Conservation (phyloP, 2,797 vertebrate species). For the Limosa lapponica region DNA sequence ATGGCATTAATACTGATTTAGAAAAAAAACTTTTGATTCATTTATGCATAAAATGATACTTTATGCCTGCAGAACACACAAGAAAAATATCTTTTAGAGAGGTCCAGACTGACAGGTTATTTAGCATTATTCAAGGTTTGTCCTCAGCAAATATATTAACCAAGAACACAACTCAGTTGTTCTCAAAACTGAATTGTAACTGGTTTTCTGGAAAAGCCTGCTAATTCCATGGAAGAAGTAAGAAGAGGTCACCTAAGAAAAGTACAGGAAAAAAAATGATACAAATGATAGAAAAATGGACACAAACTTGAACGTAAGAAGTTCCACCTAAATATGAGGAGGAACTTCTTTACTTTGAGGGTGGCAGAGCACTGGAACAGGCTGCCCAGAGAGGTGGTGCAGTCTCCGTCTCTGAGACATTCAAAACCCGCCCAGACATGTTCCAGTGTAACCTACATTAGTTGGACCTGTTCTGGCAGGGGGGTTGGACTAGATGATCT, state of each 20-base stretch:
- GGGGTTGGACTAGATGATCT: too few relatives aligned
- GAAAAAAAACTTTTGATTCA: not conserved
- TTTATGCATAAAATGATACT: not conserved
- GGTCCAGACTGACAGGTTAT: not conserved
- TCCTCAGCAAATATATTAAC: not conserved
- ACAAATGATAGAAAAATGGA: not conserved
- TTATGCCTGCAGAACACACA: not conserved
- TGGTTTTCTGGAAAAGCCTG: not conserved
- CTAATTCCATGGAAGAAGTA: not conserved
- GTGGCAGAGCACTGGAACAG: too few relatives aligned
- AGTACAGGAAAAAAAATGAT: not conserved
- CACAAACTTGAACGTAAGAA: too few relatives aligned
- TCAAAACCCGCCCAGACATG: too few relatives aligned
- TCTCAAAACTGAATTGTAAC: not conserved
- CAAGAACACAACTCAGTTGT: not conserved
- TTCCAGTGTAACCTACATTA: too few relatives aligned
- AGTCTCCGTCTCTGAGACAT: too few relatives aligned
- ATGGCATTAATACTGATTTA: not conserved
- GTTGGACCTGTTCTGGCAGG: too few relatives aligned
- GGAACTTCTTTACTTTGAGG: too few relatives aligned
- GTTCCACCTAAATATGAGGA: too few relatives aligned
- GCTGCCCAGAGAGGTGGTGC: too few relatives aligned
- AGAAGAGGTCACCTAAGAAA: not conserved
- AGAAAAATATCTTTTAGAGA: not conserved
- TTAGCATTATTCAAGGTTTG: not conserved